Base-by-base conservation (phyloP, 2,797 vertebrate genomes). In the Hirundo rustica region DNA sequence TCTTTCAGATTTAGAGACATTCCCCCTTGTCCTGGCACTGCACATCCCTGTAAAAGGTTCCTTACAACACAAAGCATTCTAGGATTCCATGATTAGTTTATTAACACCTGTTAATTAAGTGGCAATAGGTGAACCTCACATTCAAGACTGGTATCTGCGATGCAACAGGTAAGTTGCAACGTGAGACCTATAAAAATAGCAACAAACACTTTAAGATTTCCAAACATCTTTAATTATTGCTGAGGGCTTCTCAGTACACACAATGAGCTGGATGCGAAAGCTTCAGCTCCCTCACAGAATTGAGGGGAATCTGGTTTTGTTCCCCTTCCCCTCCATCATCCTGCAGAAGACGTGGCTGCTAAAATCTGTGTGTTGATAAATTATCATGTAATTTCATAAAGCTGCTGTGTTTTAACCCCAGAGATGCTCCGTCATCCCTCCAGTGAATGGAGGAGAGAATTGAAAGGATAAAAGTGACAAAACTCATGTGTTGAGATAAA, bases 1-100 rank as follows among this genome's bases (percentile, higher is more conserved):
- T 21, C 2, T 57, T 70, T 34, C 16, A 57, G 9, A 6, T 76
- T 21, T n/a, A 57, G n/a, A 70, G 4, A 27, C 44, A 13, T 26
- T 45, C 4, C 11, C 8, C 9, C 19, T 20, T 23, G 2, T 42
- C 7, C 19, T 36, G 22, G 44, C 26, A 29, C 36, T 27, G 4
- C 22, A 29, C 0, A 0, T 42, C 11, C 22, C 30, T 36, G 50
- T 15, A 6, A 38, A 50, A 38, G 2, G 4, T 36, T 16, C 36
- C 11, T 76, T 51, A 16, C 27, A 65, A 14, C 38, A 9, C 20
- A 16, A 64, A 57, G 3, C 11, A 10, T 21, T 64, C 36, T 21
- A 3, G 3, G 29, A 16, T 45, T 57, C 19, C 8, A 2, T 48
- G 34, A 36, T 83, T 62, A 44, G 10, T 66, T 73, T 48, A 71